Percentiles rank a stretch among this genome's conserved stretches.
Evolutionary conservation across 2,797 vertebrate species (phyloP).

Genomic region (Mycteria americana): DNA sequence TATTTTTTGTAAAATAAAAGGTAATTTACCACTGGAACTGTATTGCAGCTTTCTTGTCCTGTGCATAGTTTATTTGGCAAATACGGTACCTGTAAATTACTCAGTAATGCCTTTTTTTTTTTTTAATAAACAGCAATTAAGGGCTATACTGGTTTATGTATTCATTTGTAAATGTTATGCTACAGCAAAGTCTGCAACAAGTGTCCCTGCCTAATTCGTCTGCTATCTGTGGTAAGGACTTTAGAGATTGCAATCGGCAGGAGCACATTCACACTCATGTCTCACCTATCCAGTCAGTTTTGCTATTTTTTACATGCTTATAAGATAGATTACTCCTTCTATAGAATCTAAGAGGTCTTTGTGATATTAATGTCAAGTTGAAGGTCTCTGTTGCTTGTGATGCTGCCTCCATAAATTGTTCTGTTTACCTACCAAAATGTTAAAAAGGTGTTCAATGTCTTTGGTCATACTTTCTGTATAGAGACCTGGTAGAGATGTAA

Average conservation of each 20-base stretch:
- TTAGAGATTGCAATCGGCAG: neutral
- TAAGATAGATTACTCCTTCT: neutral
- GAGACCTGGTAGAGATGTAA: neutral
- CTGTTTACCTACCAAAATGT: neutral
- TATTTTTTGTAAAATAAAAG: slow-evolving; percentile 44
- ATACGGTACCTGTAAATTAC: neutral
- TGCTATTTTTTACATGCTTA: neutral
- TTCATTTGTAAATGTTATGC: neutral
- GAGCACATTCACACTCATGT: neutral
- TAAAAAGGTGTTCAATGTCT: neutral
- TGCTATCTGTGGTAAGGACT: neutral
- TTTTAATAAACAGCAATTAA: slow-evolving; percentile 59
- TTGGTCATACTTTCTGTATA: neutral
- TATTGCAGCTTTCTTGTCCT: neutral
- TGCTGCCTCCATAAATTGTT: neutral
- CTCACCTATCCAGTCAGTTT: neutral
- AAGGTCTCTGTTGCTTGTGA: neutral
- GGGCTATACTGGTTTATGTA: slow-evolving; percentile 25
- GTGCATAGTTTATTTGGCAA: neutral
- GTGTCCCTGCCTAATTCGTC: neutral
- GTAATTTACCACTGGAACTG: neutral
- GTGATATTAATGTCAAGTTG: neutral
- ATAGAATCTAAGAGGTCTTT: neutral
- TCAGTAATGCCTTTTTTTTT: neutral
- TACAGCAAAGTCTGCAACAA: neutral